Base-by-base conservation (phyloP, 1,140 invertebrate species). In the Drosophila bifasciata region DNA sequence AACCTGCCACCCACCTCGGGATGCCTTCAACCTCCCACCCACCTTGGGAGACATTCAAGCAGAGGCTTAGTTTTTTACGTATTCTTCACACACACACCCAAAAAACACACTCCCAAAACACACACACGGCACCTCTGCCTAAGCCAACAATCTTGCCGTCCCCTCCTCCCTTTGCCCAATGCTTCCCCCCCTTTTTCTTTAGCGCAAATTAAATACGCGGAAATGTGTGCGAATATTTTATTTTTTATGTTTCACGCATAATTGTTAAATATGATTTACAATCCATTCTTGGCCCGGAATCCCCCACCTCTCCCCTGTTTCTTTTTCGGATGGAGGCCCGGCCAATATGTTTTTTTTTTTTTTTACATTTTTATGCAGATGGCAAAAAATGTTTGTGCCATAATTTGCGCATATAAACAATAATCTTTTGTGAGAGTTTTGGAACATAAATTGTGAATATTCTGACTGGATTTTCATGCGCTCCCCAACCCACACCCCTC, bases 331-430 rank as follows among this genome's bases (percentile, higher is more conserved):
- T 3, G 32, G 9, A 9, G 25, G n/a, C 39, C 64, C 49, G 56
- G 59, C 69, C 63, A 79, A 84, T 83, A 84, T 84, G 75, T 81
- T 83, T 68, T 67, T 55, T 83, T 79, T 84, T 70, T 81, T 83
- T 68, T 67, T 55, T 25, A 45, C 36, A 49, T 43, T 62, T 55
- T 28, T 13, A 13, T 7, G 41, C 48, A 21, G 40, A 52, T 5
- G 9, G 49, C 15, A 15, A 17, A 6, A 2, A 13, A 19, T 41
- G 46, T 75, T 75, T 55, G 28, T 76, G 32, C 56, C 81, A 86
- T 86, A 86, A 84, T 84, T 84, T 79, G 60, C 70, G 73, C 83
- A 77, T 77, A 77, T 88, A 77, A 88, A 88, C 78, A 80, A 86
- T 86, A 88, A 84, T 84, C 79, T 85, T 68, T 84, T 85, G 76